Percentiles rank a stretch among this genome's conserved stretches.
Evolutionary conservation across 2,113 vertebrate species (phyloP).

Genomic region (Ploceus nigricollis): DNA sequence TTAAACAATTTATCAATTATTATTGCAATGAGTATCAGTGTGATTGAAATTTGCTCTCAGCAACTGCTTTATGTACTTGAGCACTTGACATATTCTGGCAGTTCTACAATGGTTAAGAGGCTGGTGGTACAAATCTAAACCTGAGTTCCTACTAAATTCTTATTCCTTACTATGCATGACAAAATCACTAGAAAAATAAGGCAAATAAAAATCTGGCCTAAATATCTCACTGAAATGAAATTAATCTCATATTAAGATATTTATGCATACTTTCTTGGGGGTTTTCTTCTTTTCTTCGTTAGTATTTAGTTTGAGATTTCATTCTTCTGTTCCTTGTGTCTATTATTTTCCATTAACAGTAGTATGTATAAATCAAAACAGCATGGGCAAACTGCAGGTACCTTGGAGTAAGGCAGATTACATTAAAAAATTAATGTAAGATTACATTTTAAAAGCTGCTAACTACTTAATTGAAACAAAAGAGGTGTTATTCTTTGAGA

Average conservation of each 20-base stretch:
- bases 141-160: background rate
- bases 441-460: background rate
- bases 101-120: background rate
- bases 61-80: background rate
- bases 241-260: background rate
- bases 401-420: background rate
- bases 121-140: background rate
- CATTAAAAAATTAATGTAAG: background rate
- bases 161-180: background rate
- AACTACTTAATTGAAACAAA: background rate
- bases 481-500: background rate
- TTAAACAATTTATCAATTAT: conserved; percentile 18
- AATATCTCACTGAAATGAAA: background rate
- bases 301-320: background rate
- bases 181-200: background rate
- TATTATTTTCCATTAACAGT: background rate
- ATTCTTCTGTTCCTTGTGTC: background rate
- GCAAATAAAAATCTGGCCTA: background rate
- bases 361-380: conserved; percentile 6
- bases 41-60: conserved; percentile 46
- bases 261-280: background rate
- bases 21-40: background rate
- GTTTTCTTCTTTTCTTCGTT: background rate
- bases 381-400: background rate
- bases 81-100: background rate